Percentiles rank a stretch among this genome's conserved stretches.
These are phyloP conservation scores for Hydrochoerus hydrochaeris DNA, from an alignment of 2,113 vertebrate species.

Conservation along the genomic window DNA sequence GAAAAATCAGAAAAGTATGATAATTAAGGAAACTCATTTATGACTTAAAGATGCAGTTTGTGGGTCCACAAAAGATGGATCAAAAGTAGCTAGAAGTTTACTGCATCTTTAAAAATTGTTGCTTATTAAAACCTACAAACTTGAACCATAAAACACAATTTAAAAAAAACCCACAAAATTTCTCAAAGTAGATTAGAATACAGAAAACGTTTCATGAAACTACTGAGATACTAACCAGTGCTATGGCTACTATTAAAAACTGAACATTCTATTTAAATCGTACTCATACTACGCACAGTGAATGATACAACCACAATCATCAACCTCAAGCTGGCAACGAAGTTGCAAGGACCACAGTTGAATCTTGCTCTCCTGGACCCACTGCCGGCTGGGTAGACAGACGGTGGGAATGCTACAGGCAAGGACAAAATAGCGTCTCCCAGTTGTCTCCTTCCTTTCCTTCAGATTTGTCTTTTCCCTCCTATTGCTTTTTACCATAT, in stretches of 20 bases:
- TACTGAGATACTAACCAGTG: conserved; percentile 82
- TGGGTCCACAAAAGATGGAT: conserved; percentile 63
- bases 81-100: conserved; percentile 63
- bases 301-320: conserved; percentile 80
- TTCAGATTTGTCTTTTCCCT: neutral
- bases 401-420: fast-evolving
- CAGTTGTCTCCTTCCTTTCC: neutral
- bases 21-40: conserved; percentile 75
- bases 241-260: conserved; percentile 84
- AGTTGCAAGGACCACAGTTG: conserved; percentile 74
- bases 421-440: neutral
- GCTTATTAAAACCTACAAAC: conserved; percentile 80
- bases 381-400: neutral
- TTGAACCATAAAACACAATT: conserved; percentile 76
- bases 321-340: conserved; percentile 83
- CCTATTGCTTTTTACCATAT: neutral
- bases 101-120: conserved; percentile 76
- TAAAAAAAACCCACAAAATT: conserved; percentile 74
- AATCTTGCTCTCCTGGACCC: neutral
- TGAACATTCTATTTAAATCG: conserved; percentile 73
- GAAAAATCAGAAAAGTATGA: conserved; percentile 74
- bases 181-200: conserved; percentile 82
- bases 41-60: conserved; percentile 71
- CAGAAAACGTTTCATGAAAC: conserved; percentile 80
- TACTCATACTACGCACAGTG: conserved; percentile 71